Evolutionary conservation across 2,888 invertebrate genomes (phyloP), one percentile per base, ranked within the genome.

Genomic region (Chouioia cunea): DNA sequence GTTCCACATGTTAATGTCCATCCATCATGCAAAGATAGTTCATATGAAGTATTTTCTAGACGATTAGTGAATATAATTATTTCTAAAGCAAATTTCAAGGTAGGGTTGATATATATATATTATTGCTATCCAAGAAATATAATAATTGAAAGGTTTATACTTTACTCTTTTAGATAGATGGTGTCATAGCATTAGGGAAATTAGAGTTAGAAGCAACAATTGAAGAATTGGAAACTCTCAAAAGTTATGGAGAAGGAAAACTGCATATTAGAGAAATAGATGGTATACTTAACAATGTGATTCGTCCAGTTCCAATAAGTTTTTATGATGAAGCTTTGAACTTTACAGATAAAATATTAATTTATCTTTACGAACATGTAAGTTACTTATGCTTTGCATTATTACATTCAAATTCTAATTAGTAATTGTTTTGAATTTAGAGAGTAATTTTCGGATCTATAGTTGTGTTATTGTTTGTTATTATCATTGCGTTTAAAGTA

Each of bases 1-100:
- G 1, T 48, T 15, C 53, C 23, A 53, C 10, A 50, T 22, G 6
- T 8, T 8, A 12, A 18, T 43, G 6, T 47, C 47, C 16, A 57
- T 15, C 18, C 50, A 6, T 18, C n/a, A 2, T 47, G 62, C n/a
- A 23, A 73, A 4, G 74, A 74, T n/a, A 65, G 71, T 2, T 59
- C 74, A 6, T 77, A 77, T 57, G 76, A 75, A 63, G 63, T 78
- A 16, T 80, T 80, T 71, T 77, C 79, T 46, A 79, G 76, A 66
- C 75, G 81, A 56, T 56, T 83, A 14, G 65, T 83, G 48, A 79
- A 79, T 69, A 68, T 80, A n/a, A 16, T 83, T 23, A 62, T 83
- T 52, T 70, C 74, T 43, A 79, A 78, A 73, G 60, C 77, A 20
- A 65, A 66, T 10, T 69, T 82, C 22, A 71, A 78, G 74, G 82